Percentiles rank a stretch among this genome's conserved stretches.
Conservation (phyloP, 1,140 invertebrate species). For the Nylanderia fulva region DNA sequence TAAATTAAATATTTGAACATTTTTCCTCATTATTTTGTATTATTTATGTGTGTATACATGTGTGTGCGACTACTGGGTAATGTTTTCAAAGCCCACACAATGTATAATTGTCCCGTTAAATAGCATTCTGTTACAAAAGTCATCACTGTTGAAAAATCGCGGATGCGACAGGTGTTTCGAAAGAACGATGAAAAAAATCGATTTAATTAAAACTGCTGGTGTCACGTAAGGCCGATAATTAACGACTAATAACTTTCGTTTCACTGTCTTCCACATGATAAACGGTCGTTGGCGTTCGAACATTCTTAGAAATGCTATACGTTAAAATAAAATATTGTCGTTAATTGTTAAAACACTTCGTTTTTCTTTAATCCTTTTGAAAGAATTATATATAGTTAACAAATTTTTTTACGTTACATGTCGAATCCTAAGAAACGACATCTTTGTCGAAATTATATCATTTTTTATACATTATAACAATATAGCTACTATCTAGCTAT, state of each 20-base stretch:
- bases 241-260: conserved; percentile 63
- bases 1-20: background rate
- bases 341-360: background rate
- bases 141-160: conserved; percentile 34
- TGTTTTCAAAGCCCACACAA: background rate
- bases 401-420: no score
- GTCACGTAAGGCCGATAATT: conserved; percentile 66
- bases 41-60: background rate
- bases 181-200: conserved; percentile 31
- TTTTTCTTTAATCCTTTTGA: background rate
- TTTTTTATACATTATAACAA: background rate
- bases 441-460: background rate
- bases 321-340: background rate
- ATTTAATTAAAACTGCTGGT: conserved; percentile 58
- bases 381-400: no score
- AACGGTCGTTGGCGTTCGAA: background rate
- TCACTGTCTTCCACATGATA: conserved; percentile 20
- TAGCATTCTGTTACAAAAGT: background rate
- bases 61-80: background rate
- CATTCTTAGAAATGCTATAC: conserved; percentile 26
- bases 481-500: background rate
- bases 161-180: conserved; percentile 58
- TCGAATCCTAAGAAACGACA: background rate
- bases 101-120: background rate
- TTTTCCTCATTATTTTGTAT: background rate